phyloP scores from a whole-genome alignment of 2,888 invertebrate species.

The Oscheius sp. region DNA sequence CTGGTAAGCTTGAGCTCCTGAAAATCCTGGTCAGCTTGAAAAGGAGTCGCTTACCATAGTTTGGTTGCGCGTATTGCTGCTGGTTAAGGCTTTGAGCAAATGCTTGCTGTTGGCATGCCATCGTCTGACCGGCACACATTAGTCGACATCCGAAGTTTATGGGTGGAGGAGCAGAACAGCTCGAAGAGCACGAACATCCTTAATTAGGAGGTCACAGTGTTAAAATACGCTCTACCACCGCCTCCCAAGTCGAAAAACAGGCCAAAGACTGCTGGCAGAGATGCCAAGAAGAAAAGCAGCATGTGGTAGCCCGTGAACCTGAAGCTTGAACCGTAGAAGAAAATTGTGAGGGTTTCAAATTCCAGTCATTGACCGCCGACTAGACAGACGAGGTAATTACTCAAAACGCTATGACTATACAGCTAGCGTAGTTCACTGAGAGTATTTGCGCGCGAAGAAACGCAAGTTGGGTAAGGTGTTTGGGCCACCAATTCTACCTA shows the following conservation, averaged over 20 bases:
- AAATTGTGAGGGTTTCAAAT: slow-evolving; percentile 22
- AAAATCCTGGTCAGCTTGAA: not conserved
- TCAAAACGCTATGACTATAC: slow-evolving; percentile 15
- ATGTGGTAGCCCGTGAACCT: not conserved
- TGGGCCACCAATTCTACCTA: no score
- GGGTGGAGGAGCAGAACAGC: slow-evolving; percentile 21
- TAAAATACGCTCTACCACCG: slow-evolving; percentile 1
- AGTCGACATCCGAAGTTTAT: slow-evolving; percentile 23
- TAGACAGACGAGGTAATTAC: slow-evolving; percentile 24
- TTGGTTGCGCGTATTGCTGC: slow-evolving; percentile 9
- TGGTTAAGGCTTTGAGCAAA: slow-evolving; percentile 14
- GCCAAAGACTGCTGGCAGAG: slow-evolving; percentile 2
- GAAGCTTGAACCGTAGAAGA: slow-evolving; percentile 25
- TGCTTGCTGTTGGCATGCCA: slow-evolving; percentile 16
- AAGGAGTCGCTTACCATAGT: not conserved
- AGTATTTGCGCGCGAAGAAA: no score
- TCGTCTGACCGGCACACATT: slow-evolving; percentile 25
- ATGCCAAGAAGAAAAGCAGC: slow-evolving; percentile 18
- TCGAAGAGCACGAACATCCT: slow-evolving; percentile 31
- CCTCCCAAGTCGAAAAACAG: slow-evolving; percentile 24
- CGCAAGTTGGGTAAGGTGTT: no score
- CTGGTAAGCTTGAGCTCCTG: slow-evolving; percentile 6
- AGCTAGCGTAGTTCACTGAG: not conserved
- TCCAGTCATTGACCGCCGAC: slow-evolving; percentile 30
- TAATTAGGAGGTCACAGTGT: not conserved